phyloP scores from a whole-genome alignment of 2,888 invertebrate genomes.

The Pseudeuparius sepicola region DNA sequence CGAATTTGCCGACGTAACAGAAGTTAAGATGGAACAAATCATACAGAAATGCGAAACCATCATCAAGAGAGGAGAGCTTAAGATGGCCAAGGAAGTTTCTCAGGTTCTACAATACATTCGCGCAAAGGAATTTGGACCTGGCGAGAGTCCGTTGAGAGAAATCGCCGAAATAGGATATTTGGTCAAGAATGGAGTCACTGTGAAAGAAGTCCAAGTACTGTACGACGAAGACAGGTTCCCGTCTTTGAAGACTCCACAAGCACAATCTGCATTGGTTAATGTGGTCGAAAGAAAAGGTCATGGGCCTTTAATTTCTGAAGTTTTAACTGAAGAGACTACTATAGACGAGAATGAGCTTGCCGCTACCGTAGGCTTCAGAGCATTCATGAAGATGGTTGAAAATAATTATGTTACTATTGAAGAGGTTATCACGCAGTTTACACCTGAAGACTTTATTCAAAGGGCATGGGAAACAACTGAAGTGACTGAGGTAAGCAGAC shows the following conservation, averaged over 20 bases:
- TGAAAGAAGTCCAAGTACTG: conserved; percentile 65
- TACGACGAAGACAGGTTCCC: conserved; percentile 74
- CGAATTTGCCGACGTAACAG: conserved; percentile 38
- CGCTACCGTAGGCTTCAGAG: conserved; percentile 73
- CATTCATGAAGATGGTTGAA: conserved; percentile 79
- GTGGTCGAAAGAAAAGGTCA: conserved; percentile 77
- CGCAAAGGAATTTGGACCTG: conserved; percentile 70
- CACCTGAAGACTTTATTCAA: conserved; percentile 73
- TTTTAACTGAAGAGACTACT: conserved; percentile 69
- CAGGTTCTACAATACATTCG: conserved; percentile 63
- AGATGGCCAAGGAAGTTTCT: conserved; percentile 63
- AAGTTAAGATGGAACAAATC: conserved; percentile 44
- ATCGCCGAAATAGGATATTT: conserved; percentile 74
- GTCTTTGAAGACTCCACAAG: conserved; percentile 66
- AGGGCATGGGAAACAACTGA: conserved; percentile 71
- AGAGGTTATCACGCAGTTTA: conserved; percentile 73
- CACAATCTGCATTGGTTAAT: conserved; percentile 75
- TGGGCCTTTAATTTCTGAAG: conserved; percentile 69
- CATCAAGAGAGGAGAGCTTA: conserved; percentile 45
- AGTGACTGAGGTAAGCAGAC: conserved; percentile 48
- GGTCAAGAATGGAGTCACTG: conserved; percentile 63
- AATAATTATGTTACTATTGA: conserved; percentile 71
- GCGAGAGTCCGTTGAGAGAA: conserved; percentile 68
- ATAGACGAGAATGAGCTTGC: conserved; percentile 68
- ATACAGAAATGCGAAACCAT: conserved; percentile 48